Evolutionary conservation across 2,113 vertebrate genomes (phyloP).

Genomic region (Gobiocypris rarus): DNA sequence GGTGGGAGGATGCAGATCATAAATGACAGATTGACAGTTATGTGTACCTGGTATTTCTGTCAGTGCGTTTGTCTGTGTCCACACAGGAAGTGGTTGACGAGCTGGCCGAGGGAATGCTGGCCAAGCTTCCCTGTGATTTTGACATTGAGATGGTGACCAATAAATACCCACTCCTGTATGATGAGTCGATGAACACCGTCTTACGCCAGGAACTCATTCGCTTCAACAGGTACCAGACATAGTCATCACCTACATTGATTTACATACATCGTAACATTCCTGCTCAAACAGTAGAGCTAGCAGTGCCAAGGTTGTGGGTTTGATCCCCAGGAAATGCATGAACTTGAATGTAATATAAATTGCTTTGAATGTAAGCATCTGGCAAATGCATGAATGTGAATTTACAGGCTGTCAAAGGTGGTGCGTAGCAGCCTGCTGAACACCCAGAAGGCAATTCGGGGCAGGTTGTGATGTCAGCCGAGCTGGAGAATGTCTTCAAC

Average conservation of each 20-base stretch:
- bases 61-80: conserved; percentile 22
- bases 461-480: conserved; percentile 90
- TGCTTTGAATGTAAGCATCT: neutral
- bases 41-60: neutral
- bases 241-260: neutral
- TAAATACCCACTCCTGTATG: conserved; percentile 86
- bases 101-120: conserved; percentile 84
- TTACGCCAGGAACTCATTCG: conserved; percentile 89
- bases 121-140: conserved; percentile 85
- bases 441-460: conserved; percentile 86
- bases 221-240: conserved; percentile 85
- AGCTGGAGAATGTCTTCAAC: conserved; percentile 88
- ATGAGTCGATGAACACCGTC: conserved; percentile 95
- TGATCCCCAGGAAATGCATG: neutral
- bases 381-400: neutral
- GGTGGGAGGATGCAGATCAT: conserved; percentile 70
- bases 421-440: conserved; percentile 83
- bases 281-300: neutral
- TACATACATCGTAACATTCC: neutral
- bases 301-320: neutral
- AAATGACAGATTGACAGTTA: neutral
- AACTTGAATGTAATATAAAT: neutral
- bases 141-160: conserved; percentile 79
- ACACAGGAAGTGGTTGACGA: conserved; percentile 90
- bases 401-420: conserved; percentile 82